Evolutionary conservation across 2,888 invertebrate species (phyloP).

Genomic region (Drosophila histrio): DNA sequence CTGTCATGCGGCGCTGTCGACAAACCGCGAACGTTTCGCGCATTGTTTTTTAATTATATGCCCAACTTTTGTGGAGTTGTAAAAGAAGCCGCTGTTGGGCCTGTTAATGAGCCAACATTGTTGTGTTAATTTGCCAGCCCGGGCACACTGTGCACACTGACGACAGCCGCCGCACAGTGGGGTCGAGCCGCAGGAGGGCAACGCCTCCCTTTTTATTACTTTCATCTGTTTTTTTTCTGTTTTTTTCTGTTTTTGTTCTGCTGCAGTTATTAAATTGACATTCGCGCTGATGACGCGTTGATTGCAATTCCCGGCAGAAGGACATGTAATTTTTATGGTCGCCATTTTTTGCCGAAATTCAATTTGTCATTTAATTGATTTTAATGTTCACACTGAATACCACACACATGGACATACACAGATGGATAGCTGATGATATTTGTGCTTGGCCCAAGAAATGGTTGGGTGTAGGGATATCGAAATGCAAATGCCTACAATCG

Average conservation of each 20-base stretch:
- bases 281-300: conserved; percentile 71
- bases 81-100: conserved; percentile 52
- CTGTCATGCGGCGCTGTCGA: conserved; percentile 42
- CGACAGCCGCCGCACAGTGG: conserved; percentile 28
- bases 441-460: conserved; percentile 23
- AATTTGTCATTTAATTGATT: conserved; percentile 81
- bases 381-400: conserved; percentile 65
- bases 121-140: conserved; percentile 80
- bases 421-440: conserved; percentile 20
- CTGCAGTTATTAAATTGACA: conserved; percentile 74
- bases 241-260: conserved; percentile 7
- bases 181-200: conserved; percentile 1
- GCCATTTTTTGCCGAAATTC: conserved; percentile 74
- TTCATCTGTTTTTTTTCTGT: conserved; percentile 3
- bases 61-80: conserved; percentile 68
- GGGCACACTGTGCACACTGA: conserved; percentile 38
- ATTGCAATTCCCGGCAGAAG: conserved; percentile 78
- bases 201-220: conserved; percentile 4
- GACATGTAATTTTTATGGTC: conserved; percentile 75
- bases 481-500: conserved; percentile 60
- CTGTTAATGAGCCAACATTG: conserved; percentile 82
- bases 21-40: conserved; percentile 43
- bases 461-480: conserved; percentile 6
- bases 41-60: conserved; percentile 77
- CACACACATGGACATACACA: conserved; percentile 11